Evolutionary conservation across 35 echinoderm and acorn worm genomes (phyloP).

Genomic region (Ophioderma brevispina): DNA sequence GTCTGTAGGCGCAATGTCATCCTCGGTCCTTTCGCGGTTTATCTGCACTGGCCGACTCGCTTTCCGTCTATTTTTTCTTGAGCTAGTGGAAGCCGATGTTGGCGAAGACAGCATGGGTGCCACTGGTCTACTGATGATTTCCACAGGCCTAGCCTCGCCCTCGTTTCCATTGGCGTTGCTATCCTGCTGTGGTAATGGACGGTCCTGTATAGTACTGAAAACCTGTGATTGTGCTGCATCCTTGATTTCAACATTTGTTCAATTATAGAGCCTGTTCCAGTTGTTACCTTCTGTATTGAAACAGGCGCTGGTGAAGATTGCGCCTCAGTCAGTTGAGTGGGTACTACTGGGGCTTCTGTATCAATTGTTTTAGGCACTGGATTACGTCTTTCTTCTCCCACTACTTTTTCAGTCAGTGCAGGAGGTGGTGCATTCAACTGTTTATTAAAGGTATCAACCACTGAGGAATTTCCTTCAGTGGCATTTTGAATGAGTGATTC

Average conservation of each 20-base stretch:
- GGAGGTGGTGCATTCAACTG: neutral
- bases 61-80: constrained; percentile 18
- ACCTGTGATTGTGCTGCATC: neutral
- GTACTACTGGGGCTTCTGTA: neutral
- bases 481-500: neutral
- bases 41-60: constrained; percentile 14
- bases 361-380: neutral
- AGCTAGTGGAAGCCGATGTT: neutral
- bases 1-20: neutral
- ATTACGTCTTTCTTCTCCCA: neutral
- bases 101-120: constrained; percentile 14
- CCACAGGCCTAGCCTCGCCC: neutral
- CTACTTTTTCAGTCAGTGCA: neutral
- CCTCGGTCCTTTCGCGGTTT: neutral
- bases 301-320: too few relatives aligned
- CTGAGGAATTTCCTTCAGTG: neutral
- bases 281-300: neutral
- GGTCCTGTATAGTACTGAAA: neutral
- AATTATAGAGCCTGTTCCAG: neutral
- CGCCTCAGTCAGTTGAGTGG: too few relatives aligned
- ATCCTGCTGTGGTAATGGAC: neutral
- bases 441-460: neutral
- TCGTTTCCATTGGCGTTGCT: neutral
- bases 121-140: constrained; percentile 20
- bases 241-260: neutral